phyloP scores from a whole-genome alignment of 2,888 invertebrate species.

The Protodeltote pygarga region DNA sequence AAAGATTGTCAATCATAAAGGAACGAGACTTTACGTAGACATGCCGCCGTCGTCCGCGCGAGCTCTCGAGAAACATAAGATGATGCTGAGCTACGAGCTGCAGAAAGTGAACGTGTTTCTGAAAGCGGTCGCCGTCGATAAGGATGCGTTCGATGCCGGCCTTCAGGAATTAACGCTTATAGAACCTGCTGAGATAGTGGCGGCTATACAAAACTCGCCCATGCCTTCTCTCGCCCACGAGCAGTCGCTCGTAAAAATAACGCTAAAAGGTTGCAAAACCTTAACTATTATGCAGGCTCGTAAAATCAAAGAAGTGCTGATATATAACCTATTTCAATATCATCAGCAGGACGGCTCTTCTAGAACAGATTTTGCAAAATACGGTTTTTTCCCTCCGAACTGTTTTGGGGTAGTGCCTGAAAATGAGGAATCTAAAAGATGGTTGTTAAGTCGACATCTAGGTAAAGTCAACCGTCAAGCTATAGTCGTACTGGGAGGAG shows the following conservation, averaged over 20 bases:
- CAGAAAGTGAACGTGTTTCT: conserved; percentile 77
- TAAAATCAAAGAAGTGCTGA: conserved; percentile 72
- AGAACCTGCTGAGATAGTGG: conserved; percentile 45
- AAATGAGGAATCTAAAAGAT: conserved; percentile 68
- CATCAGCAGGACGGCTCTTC: conserved; percentile 57
- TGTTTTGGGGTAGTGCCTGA: conserved; percentile 72
- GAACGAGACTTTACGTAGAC: conserved; percentile 77
- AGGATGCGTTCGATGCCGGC: conserved; percentile 73
- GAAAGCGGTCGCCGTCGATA: conserved; percentile 76
- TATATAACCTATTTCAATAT: conserved; percentile 71
- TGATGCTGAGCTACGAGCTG: conserved; percentile 77
- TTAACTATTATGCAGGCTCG: conserved; percentile 61
- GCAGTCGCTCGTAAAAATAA: conserved; percentile 63
- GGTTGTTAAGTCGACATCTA: conserved; percentile 66
- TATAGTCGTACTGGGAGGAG: conserved; percentile 62
- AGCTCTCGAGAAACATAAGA: conserved; percentile 68
- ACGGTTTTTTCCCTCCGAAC: conserved; percentile 69
- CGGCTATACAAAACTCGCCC: conserved; percentile 54
- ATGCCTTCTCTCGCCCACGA: conserved; percentile 68
- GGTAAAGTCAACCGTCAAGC: conserved; percentile 61
- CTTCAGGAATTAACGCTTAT: conserved; percentile 56
- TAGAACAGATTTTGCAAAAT: conserved; percentile 71
- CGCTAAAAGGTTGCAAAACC: conserved; percentile 65
- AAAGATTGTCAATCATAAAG: conserved; percentile 69
- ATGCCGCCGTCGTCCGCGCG: conserved; percentile 77